Base-by-base conservation (phyloP, 2,797 vertebrate genomes). In the Thaleichthys pacificus region DNA sequence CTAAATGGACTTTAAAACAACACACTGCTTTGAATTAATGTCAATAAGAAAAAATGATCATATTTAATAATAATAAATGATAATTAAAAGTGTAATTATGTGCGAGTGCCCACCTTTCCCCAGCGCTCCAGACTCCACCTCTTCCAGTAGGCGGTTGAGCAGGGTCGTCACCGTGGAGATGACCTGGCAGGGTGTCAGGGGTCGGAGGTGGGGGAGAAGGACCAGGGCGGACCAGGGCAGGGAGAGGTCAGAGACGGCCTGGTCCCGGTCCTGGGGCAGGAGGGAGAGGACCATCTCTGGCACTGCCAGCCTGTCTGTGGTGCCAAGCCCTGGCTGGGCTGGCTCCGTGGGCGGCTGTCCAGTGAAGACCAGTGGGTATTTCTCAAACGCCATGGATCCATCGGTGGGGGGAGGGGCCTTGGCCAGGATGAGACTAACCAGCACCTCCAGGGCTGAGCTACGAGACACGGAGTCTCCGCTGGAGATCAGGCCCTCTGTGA, bases 381-480 rank as follows among this genome's bases (percentile, higher is more conserved):
- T 98, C 82, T 99, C 96, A 76, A 96, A 96, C 3, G 95, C 95
- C 97, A 98, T 95, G n/a, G 96, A 97, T 77, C 96, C 96, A 1
- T 95, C 84, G 0, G 93, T 91, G 11, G 97, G 96, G 54, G 98
- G 96, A 3, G 94, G 91, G 32, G 97, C 97, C 93, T 99, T 99
- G 79, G 90, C 90, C 26, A 99, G 91, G 89, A 99, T 95, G 7
- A 99, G 95, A 61, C 92, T 93, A 75, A 95, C 91, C 82, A 99
- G 87, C 65, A 91, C 74, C 28, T 95, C 93, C 79, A 97, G 83
- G 0, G 92, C 92, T 28, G 90, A 82, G 12, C 95, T 86, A 71
- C 79, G 92, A 66, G 74, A 72, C 0, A 82, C 1, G 0, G 78
- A 3, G 5, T 97, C 93, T 0, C 86, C 81, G 0, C 76, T 76